Conservation (phyloP, 1,140 invertebrate species). For the Rhagoletis zephyria region DNA sequence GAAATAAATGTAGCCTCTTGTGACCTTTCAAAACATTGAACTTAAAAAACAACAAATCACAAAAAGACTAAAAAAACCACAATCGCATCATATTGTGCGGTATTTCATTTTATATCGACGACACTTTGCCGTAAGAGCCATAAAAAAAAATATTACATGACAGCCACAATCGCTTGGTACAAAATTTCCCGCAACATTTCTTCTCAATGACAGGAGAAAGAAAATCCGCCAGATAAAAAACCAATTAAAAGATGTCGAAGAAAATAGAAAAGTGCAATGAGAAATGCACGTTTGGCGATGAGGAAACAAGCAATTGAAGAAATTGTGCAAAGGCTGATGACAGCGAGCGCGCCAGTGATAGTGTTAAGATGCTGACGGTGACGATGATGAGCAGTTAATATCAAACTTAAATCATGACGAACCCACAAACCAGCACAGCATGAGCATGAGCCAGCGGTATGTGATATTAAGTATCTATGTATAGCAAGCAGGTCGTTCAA, state of each 20-base stretch:
- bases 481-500: background rate
- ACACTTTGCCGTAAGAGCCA: background rate
- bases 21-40: background rate
- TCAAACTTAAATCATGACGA: background rate
- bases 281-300: background rate
- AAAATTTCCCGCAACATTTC: constrained; percentile 1
- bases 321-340: constrained; percentile 21
- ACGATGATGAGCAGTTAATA: constrained; percentile 46
- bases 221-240: constrained; percentile 19
- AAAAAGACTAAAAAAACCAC: background rate
- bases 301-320: constrained; percentile 6
- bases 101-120: background rate
- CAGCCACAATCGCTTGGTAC: background rate
- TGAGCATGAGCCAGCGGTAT: too few relatives aligned
- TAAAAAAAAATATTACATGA: constrained; percentile 34
- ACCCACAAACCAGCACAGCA: background rate
- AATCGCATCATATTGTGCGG: background rate
- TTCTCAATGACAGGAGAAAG: background rate
- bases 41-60: background rate
- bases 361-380: background rate
- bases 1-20: too few relatives aligned
- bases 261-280: constrained; percentile 28
- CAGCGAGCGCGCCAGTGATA: background rate
- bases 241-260: constrained; percentile 43
- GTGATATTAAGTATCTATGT: background rate